Conservation (phyloP, 2,797 vertebrate species). For the Gastrophryne carolinensis region DNA sequence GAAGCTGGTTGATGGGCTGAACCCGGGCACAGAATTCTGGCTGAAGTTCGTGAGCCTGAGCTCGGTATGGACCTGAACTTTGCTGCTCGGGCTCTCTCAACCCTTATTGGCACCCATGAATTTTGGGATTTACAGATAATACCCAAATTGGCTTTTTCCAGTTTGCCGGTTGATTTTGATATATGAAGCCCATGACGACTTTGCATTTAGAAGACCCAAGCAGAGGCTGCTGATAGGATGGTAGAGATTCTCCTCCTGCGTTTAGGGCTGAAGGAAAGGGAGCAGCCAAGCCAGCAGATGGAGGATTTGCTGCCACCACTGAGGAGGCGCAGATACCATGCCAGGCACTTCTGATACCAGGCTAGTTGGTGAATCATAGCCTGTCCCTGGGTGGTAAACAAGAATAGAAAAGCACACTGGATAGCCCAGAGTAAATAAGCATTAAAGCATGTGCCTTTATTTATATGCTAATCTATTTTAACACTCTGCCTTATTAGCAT, state of each 20-base stretch:
- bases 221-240: background rate
- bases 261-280: background rate
- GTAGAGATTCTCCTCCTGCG: too few species aligned
- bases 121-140: too few species aligned
- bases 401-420: background rate
- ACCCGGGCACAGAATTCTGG: too few species aligned
- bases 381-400: background rate
- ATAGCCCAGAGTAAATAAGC: background rate
- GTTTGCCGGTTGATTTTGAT: too few species aligned
- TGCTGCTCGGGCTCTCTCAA: too few species aligned
- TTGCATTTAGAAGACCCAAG: background rate
- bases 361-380: background rate
- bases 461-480: constrained; percentile 20
- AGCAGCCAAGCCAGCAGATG: background rate
- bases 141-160: too few species aligned
- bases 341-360: background rate
- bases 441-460: background rate
- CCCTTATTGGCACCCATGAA: too few species aligned
- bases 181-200: too few species aligned
- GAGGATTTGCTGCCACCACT: background rate
- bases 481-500: background rate
- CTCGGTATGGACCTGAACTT: too few species aligned
- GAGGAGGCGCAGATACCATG: background rate
- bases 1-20: too few species aligned
- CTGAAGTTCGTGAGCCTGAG: too few species aligned